Percentiles rank a stretch among this genome's conserved stretches.
Evolutionary conservation across 2,113 vertebrate species (phyloP).

Genomic region (Polyodon spathula): DNA sequence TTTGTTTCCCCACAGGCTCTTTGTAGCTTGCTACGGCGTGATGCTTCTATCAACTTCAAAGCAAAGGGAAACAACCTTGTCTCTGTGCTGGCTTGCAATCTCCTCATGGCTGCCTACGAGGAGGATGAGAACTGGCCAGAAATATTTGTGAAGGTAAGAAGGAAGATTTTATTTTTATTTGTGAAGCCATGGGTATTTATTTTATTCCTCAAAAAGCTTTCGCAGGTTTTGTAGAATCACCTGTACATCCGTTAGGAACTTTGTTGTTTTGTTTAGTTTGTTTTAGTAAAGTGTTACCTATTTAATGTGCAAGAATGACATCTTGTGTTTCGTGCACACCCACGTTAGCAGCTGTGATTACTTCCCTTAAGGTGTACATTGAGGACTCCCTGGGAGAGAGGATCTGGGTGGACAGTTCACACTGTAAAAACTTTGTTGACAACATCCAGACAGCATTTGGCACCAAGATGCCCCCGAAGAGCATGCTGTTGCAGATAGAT

Average conservation of each 20-base stretch:
- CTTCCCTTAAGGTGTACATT: conserved; percentile 77
- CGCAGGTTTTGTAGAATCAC: not conserved
- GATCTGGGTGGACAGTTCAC: conserved; percentile 95
- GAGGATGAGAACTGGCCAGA: conserved; percentile 98
- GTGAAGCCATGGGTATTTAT: not conserved
- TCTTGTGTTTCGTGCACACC: not conserved
- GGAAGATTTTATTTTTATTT: not conserved
- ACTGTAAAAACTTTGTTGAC: conserved; percentile 92
- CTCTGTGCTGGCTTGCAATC: conserved; percentile 86
- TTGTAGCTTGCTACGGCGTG: conserved; percentile 86
- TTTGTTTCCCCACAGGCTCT: conserved; percentile 58
- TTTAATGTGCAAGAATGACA: not conserved
- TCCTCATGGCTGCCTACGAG: conserved; percentile 94
- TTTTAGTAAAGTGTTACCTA: not conserved
- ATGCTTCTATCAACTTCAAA: conserved; percentile 93
- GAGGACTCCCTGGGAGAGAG: conserved; percentile 93
- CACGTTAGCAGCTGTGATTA: no score
- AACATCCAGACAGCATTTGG: conserved; percentile 94
- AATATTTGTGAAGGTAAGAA: conserved; percentile 86
- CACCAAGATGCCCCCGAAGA: conserved; percentile 92
- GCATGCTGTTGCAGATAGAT: conserved; percentile 83
- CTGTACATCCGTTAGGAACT: not conserved
- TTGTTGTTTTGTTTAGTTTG: not conserved
- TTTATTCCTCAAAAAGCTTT: not conserved
- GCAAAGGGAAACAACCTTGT: conserved; percentile 94